Percentiles rank a stretch among this genome's conserved stretches.
Conservation (phyloP, 2,888 invertebrate genomes). For the Drosophila kambysellisi region DNA sequence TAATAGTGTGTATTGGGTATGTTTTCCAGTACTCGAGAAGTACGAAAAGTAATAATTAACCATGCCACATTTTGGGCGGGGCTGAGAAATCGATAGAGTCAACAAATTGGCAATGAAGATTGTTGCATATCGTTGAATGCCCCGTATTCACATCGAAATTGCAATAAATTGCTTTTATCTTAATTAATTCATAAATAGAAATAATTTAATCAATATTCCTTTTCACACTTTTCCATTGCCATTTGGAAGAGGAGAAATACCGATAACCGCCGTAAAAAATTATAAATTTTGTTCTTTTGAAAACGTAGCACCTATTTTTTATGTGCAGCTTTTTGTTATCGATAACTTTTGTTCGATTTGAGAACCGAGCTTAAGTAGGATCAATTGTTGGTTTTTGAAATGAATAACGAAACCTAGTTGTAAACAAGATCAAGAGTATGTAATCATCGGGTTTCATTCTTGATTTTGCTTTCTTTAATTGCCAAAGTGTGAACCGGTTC, state of each 20-base stretch:
- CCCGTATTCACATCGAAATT: neutral
- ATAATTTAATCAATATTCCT: neutral
- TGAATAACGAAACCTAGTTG: neutral
- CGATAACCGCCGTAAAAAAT: neutral
- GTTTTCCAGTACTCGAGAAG: neutral
- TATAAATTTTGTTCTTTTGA: neutral
- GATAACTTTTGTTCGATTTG: neutral
- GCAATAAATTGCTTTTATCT: neutral
- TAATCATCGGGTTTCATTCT: neutral
- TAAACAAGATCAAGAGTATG: neutral
- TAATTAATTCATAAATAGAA: neutral
- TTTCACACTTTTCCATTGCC: neutral
- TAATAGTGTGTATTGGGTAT: neutral
- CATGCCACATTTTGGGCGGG: neutral
- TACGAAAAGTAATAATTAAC: neutral
- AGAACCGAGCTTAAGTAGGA: neutral
- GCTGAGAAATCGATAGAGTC: neutral
- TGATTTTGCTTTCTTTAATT: constrained; percentile 48
- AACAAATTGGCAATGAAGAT: neutral
- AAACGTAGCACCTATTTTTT: neutral
- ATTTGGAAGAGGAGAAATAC: neutral
- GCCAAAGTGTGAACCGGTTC: constrained; percentile 65
- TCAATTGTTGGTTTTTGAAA: neutral
- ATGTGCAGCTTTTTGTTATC: neutral
- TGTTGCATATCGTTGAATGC: neutral